phyloP scores from a whole-genome alignment of 2,888 invertebrate species.

The Synergus laeviventris region DNA sequence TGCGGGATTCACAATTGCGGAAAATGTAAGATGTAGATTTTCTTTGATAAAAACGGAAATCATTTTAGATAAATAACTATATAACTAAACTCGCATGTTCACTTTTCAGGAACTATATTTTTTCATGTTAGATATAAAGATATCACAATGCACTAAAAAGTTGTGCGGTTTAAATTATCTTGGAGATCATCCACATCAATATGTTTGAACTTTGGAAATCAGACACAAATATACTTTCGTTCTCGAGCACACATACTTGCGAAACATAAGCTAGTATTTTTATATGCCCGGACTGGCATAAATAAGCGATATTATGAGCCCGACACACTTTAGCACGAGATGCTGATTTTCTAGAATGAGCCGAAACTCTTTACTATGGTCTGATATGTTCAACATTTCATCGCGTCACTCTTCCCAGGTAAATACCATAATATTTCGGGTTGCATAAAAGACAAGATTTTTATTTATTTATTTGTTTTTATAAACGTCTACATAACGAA shows the following conservation, averaged over 20 bases:
- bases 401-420: conserved; percentile 6
- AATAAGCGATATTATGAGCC: conserved; percentile 74
- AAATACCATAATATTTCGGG: conserved; percentile 1
- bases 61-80: not conserved
- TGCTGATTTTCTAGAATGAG: conserved; percentile 51
- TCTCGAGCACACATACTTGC: conserved; percentile 45
- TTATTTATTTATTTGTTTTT: not conserved
- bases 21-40: conserved; percentile 5
- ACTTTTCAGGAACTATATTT: not conserved
- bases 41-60: not conserved
- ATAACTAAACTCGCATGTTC: not conserved
- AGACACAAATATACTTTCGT: conserved; percentile 23
- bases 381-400: conserved; percentile 9
- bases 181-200: conserved; percentile 9
- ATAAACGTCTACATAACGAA: not conserved
- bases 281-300: conserved; percentile 70
- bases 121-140: not conserved
- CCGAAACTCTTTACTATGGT: conserved; percentile 24
- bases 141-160: conserved; percentile 5
- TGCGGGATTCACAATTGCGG: not conserved
- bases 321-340: conserved; percentile 51
- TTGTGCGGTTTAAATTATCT: conserved; percentile 10
- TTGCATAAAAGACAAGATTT: not conserved
- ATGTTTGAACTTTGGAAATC: conserved; percentile 5
- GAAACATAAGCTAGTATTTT: conserved; percentile 73